These are phyloP conservation scores for Philereme transversata DNA, from an alignment of 2,888 invertebrate species.

Conservation along the genomic window DNA sequence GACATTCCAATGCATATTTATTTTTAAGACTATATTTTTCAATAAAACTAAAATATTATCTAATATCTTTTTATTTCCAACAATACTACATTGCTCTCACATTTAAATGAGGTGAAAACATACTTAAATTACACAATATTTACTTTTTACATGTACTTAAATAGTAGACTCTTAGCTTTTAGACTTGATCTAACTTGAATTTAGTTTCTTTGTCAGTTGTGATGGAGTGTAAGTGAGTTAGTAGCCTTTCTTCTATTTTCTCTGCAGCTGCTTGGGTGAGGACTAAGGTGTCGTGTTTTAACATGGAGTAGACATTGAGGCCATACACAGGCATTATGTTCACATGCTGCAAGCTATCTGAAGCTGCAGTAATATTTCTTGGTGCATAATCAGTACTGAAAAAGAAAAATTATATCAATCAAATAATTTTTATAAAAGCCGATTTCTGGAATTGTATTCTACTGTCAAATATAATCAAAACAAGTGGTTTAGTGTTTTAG, in stretches of 20 bases:
- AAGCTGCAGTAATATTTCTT: slow-evolving; percentile 93
- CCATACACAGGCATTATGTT: slow-evolving; percentile 98
- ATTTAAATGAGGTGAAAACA: no score
- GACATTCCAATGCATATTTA: slow-evolving; percentile 6
- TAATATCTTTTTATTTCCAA: slow-evolving; percentile 22
- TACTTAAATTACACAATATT: background rate
- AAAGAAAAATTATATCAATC: slow-evolving; percentile 3
- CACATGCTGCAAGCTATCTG: slow-evolving; percentile 90
- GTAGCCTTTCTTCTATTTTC: slow-evolving; percentile 90
- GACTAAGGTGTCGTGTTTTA: slow-evolving; percentile 97
- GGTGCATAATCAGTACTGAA: slow-evolving; percentile 93
- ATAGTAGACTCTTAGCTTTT: slow-evolving; percentile 30
- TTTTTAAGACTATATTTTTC: slow-evolving; percentile 15
- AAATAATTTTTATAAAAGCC: no score
- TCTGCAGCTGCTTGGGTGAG: slow-evolving; percentile 93
- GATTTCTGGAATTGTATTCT: background rate
- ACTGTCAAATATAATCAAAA: slow-evolving; percentile 6
- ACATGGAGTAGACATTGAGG: slow-evolving; percentile 97
- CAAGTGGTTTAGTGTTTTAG: no score
- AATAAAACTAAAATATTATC: slow-evolving; percentile 16
- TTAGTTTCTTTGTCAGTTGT: slow-evolving; percentile 73
- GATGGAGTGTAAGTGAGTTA: slow-evolving; percentile 87
- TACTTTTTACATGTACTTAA: slow-evolving; percentile 15
- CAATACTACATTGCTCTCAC: background rate
- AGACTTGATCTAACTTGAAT: slow-evolving; percentile 86